Conservation (phyloP, 1,140 invertebrate species). For the Eueides isabella region DNA sequence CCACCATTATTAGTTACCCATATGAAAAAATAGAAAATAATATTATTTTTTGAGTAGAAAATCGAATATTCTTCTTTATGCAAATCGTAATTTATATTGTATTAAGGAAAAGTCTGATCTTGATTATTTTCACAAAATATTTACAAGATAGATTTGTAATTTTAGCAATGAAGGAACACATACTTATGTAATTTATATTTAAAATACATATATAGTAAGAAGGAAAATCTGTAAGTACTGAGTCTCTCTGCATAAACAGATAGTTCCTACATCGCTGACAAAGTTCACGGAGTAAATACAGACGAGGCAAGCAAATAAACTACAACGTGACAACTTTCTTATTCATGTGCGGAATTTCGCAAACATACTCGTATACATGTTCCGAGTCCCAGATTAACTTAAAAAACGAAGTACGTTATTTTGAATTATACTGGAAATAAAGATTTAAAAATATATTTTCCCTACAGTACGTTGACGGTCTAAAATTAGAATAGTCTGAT, state of each 20-base stretch:
- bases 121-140: too few relatives aligned
- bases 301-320: conserved; percentile 21
- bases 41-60: not conserved
- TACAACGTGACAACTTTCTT: conserved; percentile 28
- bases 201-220: not conserved
- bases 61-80: not conserved
- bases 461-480: not conserved
- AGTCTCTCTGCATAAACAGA: conserved; percentile 5
- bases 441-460: not conserved
- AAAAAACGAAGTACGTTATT: not conserved
- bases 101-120: too few relatives aligned
- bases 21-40: not conserved
- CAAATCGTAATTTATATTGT: too few relatives aligned
- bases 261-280: conserved; percentile 9
- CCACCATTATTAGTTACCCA: too few relatives aligned
- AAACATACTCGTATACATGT: conserved; percentile 2
- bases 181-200: not conserved
- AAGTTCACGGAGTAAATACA: conserved; percentile 17
- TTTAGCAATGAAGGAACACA: not conserved
- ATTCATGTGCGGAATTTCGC: conserved; percentile 19
- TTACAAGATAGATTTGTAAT: too few relatives aligned
- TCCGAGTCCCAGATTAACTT: not conserved
- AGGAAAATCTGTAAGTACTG: not conserved
- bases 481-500: too few relatives aligned
- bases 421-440: not conserved